These are phyloP conservation scores for Entelurus aequoreus DNA, from an alignment of 2,113 vertebrate genomes.

Conservation along the genomic window DNA sequence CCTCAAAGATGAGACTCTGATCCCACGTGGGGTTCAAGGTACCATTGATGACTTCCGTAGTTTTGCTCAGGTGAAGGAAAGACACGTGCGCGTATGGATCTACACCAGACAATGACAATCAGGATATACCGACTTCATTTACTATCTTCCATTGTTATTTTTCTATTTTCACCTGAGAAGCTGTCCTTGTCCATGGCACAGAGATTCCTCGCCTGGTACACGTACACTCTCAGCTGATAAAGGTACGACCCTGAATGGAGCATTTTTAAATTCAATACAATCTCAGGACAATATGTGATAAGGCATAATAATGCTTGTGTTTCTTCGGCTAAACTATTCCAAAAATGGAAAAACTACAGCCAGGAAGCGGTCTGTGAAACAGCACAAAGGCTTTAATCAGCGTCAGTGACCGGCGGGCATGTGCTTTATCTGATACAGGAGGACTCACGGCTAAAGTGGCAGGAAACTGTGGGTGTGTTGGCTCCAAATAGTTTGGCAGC, in stretches of 20 bases:
- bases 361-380: constrained; percentile 27
- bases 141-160: not conserved
- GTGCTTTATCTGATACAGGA: constrained; percentile 27
- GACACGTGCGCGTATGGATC: constrained; percentile 95
- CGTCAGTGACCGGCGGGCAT: not conserved
- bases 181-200: constrained; percentile 95
- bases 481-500: constrained; percentile 83
- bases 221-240: constrained; percentile 92
- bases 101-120: constrained; percentile 44
- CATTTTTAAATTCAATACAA: not conserved
- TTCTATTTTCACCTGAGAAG: constrained; percentile 84
- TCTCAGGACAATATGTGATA: not conserved
- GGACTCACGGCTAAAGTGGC: constrained; percentile 85
- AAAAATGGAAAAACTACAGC: not conserved
- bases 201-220: constrained; percentile 92
- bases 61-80: constrained; percentile 93
- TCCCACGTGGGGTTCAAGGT: constrained; percentile 95
- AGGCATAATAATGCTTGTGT: not conserved
- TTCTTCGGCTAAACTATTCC: constrained; percentile 1
- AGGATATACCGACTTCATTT: not conserved
- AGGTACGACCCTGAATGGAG: constrained; percentile 72
- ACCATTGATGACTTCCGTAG: constrained; percentile 84
- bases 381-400: constrained; percentile 39
- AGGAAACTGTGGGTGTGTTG: constrained; percentile 93
- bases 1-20: constrained; percentile 93